phyloP scores from a whole-genome alignment of 2,888 invertebrate species.

The Frankliniella fusca region DNA sequence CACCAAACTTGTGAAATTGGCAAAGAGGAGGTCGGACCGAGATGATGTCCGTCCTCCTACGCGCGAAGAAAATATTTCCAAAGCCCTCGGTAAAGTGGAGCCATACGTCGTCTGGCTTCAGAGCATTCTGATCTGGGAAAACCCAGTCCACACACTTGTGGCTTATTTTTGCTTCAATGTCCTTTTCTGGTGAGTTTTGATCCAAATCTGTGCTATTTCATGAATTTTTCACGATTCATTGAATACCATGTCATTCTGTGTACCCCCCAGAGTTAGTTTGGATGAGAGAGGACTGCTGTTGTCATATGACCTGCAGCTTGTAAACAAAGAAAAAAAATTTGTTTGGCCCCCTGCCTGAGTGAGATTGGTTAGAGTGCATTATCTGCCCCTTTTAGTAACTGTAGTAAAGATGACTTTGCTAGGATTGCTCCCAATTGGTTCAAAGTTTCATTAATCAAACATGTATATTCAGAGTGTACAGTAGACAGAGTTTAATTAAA shows the following conservation, averaged over 20 bases:
- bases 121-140: conserved; percentile 15
- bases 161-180: background rate
- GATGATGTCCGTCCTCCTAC: background rate
- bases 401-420: too few relatives aligned
- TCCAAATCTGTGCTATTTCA: too few relatives aligned
- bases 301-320: conserved; percentile 16
- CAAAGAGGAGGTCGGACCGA: background rate
- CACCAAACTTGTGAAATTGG: background rate
- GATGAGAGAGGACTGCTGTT: background rate
- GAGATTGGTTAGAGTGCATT: too few relatives aligned
- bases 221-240: background rate
- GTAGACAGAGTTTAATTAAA: too few relatives aligned
- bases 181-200: background rate
- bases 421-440: too few relatives aligned
- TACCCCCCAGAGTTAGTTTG: too few relatives aligned
- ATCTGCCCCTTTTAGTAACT: too few relatives aligned
- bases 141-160: background rate
- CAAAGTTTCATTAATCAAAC: too few relatives aligned
- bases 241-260: background rate
- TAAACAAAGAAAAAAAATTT: conserved; percentile 20
- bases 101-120: conserved; percentile 6
- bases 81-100: background rate
- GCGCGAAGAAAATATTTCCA: background rate
- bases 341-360: background rate
- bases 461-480: too few relatives aligned